Evolutionary conservation across 2,888 invertebrate species (phyloP), one percentile per base, ranked within the genome.

Genomic region (Epiblema foenella): DNA sequence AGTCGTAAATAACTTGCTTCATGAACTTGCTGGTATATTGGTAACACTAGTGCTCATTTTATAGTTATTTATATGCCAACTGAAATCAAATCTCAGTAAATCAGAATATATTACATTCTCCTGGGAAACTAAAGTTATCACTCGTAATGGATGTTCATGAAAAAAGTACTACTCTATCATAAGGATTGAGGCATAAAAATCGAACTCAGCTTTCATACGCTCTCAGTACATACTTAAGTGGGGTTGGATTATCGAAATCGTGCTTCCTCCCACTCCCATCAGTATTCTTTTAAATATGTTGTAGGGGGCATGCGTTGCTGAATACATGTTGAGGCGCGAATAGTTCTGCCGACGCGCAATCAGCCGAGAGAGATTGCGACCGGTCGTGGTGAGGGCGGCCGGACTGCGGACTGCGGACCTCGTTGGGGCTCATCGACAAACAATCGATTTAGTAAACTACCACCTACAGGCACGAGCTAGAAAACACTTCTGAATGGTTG

Each of bases 1-100:
- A 46, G 37, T 46, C 52, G 20, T 65, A 65, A 59, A 66, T 66
- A 66, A 49, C 70, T 46, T 66, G 24, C 65, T 24, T 17, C 17
- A 42, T 52, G 46, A 46, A 54, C 70, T 66, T 59, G 59, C 29
- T 42, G 18, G 12, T 68, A 37, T 42, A 33, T 59, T 18, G 1
- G 51, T 33, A 29, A 2, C 15, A 54, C 52, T 54, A 12, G 24
- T 29, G 29, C 56, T 56, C 12, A n/a, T 29, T 29, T 29, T n/a
- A 56, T 29, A 37, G 10, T 46, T 17, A 59, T 46, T 15, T 46
- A 17, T 60, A 49, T 12, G 33, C n/a, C n/a, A 49, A 46, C 60
- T 1, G 5, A 2, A 58, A 39, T 37, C n/a, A 0, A 5, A 57
- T 15, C 12, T 20, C 12, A 18, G 17, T n/a, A 18, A 20, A 18